Evolutionary conservation across 92 coral and sea anemone genomes (phyloP).

Genomic region (Blastomussa wellsi): DNA sequence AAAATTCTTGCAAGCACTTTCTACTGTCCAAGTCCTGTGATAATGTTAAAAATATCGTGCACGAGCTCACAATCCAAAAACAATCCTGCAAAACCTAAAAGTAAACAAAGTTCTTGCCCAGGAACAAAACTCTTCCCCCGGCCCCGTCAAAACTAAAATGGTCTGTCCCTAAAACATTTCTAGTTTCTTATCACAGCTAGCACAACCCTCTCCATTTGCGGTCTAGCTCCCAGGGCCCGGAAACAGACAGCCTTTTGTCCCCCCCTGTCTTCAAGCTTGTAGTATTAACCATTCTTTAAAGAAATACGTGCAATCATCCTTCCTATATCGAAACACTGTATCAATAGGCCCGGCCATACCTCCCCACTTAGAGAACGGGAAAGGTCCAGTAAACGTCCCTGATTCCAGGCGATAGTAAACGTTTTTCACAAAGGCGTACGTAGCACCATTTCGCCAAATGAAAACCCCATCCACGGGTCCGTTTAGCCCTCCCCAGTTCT

Average conservation of each 20-base stretch:
- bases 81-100: no score
- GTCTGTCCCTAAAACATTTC: no score
- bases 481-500: background rate
- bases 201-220: background rate
- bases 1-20: no score
- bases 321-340: conserved; percentile 52
- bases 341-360: conserved; percentile 59
- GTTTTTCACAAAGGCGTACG: background rate
- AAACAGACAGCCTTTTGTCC: background rate
- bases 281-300: conserved; percentile 64
- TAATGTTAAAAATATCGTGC: no score
- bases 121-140: no score
- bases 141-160: no score
- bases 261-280: conserved; percentile 40
- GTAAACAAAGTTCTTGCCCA: no score
- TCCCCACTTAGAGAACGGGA: background rate
- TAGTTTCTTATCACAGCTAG: no score
- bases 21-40: no score
- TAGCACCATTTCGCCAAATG: background rate
- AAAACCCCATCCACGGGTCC: conserved; percentile 32
- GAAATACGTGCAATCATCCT: conserved; percentile 38
- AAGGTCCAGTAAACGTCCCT: background rate
- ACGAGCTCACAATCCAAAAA: no score
- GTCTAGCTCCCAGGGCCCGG: background rate
- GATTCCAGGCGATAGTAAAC: background rate